Conservation (phyloP, 92 coral and sea anemone genomes). For the Heliopora coerulea region DNA sequence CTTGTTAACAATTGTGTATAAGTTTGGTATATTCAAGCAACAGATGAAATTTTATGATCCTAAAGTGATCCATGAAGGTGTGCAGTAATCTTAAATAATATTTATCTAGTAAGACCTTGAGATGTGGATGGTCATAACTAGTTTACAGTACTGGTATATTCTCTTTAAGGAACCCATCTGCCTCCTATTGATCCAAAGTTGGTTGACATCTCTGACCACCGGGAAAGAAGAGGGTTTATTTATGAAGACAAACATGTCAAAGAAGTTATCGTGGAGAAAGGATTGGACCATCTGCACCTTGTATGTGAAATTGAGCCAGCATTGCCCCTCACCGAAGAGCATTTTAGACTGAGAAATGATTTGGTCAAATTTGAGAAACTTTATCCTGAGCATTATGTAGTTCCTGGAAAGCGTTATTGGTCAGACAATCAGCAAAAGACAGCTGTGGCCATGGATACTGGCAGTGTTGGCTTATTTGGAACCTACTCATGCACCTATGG, state of each 20-base stretch:
- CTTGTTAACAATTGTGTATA: too few relatives aligned
- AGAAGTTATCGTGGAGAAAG: constrained; percentile 22
- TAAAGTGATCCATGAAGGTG: too few relatives aligned
- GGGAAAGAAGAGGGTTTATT: constrained; percentile 23
- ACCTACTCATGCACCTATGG: constrained; percentile 78
- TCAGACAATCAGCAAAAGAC: constrained; percentile 59
- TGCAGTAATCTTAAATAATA: too few relatives aligned
- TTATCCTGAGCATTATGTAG: constrained; percentile 47
- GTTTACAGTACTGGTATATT: too few relatives aligned
- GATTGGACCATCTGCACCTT: constrained; percentile 48
- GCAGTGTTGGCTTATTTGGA: constrained; percentile 68
- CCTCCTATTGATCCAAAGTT: constrained; percentile 11
- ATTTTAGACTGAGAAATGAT: constrained; percentile 55
- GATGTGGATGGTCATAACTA: too few relatives aligned
- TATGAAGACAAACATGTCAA: constrained; percentile 11
- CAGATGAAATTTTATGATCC: too few relatives aligned
- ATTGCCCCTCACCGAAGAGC: constrained; percentile 58
- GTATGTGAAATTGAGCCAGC: constrained; percentile 78
- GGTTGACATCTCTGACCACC: constrained; percentile 25
- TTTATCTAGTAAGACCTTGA: too few relatives aligned
- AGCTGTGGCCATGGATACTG: constrained; percentile 62
- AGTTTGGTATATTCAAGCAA: too few relatives aligned
- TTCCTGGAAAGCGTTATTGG: constrained; percentile 65
- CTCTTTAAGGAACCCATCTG: constrained; percentile 2
- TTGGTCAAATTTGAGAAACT: constrained; percentile 70